Base-by-base conservation (phyloP, 2,797 vertebrate genomes). In the Crotalus adamanteus region DNA sequence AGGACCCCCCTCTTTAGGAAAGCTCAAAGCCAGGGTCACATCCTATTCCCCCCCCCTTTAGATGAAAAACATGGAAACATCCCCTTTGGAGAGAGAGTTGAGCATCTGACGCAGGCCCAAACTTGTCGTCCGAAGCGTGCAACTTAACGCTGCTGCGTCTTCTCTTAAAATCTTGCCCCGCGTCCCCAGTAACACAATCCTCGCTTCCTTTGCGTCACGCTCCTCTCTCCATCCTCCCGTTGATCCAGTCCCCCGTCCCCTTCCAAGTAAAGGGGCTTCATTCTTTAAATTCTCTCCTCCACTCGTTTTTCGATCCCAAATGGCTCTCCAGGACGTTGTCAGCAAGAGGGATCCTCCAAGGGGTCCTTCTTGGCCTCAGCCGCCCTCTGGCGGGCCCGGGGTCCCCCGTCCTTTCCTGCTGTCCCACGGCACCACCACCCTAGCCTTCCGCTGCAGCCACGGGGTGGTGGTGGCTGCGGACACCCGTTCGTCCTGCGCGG, bases 391-490 rank as follows among this genome's bases (percentile, higher is more conserved):
- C 13, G 37, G 28, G 4, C 16, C 6, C 20, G n/a, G 11, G 12
- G 59, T 31, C 1, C 20, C 61, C 6, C 56, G 61, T 1, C 90
- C 91, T 28, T 97, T 96, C 92, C 37, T 90, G 87, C 95, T 96
- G 63, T 95, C 96, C 26, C 98, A 99, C 0, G 98, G 98, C 93
- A 99, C 98, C 61, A 99, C 98, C 12, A 99, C 98, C 0, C 94
- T 99, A 94, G 98, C 98, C 57, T 99, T 98, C 94, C 96, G 98
- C 91, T 98, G 98, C 96, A 97, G 98, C 86, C 98, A 97, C 0
- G 98, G 98, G 0, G 98, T 98, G 86, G 98, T 99, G 4, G 98
- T 98, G 3, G 98, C 98, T 0, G 98, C 98, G 0, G 98, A 99
- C 94, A 98, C 98, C 0, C 98, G 98, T 0, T 98, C 98, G 90